These are phyloP conservation scores for Pseudochirops cupreus DNA, from an alignment of 2,797 vertebrate species.

Conservation along the genomic window DNA sequence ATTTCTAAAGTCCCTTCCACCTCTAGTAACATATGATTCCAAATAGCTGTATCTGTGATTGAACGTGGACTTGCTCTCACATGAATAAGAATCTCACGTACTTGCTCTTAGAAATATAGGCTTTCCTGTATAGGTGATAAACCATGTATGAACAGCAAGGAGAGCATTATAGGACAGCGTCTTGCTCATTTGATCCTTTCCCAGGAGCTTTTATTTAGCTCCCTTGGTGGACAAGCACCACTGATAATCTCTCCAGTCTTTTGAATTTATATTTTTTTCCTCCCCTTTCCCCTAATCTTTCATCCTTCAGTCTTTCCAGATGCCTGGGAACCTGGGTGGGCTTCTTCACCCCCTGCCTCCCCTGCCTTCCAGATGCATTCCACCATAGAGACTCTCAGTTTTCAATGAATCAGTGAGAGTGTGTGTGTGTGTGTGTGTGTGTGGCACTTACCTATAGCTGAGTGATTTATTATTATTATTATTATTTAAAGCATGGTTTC, in stretches of 20 bases:
- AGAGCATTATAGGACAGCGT: slow-evolving; percentile 1
- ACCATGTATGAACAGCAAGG: neutral
- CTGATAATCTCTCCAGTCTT: neutral
- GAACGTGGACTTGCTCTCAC: neutral
- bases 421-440: slow-evolving; percentile 45
- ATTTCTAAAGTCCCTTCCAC: neutral
- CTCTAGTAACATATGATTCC: neutral
- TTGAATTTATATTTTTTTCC: slow-evolving; percentile 35
- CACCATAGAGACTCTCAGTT: slow-evolving; percentile 18
- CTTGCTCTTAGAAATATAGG: slow-evolving; percentile 21
- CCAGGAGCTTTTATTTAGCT: neutral
- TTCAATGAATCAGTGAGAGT: slow-evolving; percentile 61
- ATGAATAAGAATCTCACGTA: neutral
- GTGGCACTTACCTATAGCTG: neutral
- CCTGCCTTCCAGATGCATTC: neutral
- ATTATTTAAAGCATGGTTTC: neutral
- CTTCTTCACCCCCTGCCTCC: neutral
- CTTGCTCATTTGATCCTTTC: neutral
- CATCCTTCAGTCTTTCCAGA: neutral
- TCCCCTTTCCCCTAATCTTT: neutral
- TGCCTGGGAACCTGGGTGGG: slow-evolving; percentile 48
- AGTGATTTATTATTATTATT: neutral
- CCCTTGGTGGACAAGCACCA: neutral
- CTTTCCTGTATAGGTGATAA: neutral
- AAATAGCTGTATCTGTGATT: neutral